phyloP scores from a whole-genome alignment of 92 coral and sea anemone genomes.

The Desmophyllum pertusum region DNA sequence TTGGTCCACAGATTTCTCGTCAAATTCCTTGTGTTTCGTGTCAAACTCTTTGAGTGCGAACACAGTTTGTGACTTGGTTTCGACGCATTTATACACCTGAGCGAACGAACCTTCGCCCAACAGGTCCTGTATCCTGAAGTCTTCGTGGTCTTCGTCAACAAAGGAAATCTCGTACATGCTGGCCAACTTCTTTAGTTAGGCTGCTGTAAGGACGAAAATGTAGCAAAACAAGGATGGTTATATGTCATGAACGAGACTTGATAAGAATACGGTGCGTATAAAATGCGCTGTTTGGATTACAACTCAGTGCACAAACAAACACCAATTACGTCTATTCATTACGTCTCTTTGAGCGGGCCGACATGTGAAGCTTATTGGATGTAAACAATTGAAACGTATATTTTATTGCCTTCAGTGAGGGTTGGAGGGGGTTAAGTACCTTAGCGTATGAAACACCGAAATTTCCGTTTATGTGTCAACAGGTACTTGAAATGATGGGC shows the following conservation, averaged over 20 bases:
- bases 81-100: constrained; percentile 81
- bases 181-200: neutral
- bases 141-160: constrained; percentile 47
- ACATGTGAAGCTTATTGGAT: constrained; percentile 2
- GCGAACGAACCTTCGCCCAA: constrained; percentile 90
- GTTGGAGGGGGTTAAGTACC: neutral
- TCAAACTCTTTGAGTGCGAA: constrained; percentile 82
- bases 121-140: constrained; percentile 71
- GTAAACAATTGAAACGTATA: neutral
- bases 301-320: constrained; percentile 5
- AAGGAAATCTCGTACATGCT: constrained; percentile 45
- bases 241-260: neutral
- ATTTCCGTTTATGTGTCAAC: constrained; percentile 15
- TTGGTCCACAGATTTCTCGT: constrained; percentile 63
- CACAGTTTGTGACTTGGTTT: constrained; percentile 60
- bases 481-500: neutral
- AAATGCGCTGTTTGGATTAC: constrained; percentile 28
- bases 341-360: constrained; percentile 11
- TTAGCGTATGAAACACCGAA: neutral
- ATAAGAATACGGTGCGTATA: neutral
- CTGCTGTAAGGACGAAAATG: neutral
- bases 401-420: constrained; percentile 1
- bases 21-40: constrained; percentile 57
- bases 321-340: constrained; percentile 11
- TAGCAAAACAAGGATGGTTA: neutral